Conservation (phyloP, 2,113 vertebrate genomes). For the Deroptyus accipitrinus region DNA sequence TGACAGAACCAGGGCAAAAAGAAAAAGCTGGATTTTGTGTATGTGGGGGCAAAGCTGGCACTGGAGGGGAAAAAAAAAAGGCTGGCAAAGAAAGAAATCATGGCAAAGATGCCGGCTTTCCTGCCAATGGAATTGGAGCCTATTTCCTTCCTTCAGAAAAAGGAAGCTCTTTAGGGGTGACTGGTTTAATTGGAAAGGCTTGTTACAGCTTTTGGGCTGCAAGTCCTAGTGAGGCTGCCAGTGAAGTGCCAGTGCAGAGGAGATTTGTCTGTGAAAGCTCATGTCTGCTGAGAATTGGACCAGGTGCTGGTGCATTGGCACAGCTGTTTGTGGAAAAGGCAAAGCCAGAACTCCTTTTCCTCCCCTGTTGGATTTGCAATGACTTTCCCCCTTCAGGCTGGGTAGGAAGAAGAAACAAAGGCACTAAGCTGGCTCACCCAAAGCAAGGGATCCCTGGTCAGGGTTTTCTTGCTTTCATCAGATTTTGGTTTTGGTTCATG, state of each 20-base stretch:
- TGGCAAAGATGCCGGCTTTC: neutral
- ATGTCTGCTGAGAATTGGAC: neutral
- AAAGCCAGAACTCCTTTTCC: neutral
- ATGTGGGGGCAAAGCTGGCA: neutral
- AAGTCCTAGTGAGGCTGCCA: neutral
- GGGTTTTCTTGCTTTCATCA: neutral
- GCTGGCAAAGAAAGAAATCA: neutral
- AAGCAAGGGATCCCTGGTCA: neutral
- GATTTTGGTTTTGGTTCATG: neutral
- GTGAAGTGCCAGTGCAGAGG: neutral
- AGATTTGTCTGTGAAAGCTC: neutral
- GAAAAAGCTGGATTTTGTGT: neutral
- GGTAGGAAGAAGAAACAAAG: neutral
- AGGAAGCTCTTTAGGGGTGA: neutral
- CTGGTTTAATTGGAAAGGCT: neutral
- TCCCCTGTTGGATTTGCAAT: neutral
- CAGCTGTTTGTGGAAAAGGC: neutral
- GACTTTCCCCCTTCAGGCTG: neutral
- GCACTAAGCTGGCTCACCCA: neutral
- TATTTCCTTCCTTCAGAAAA: neutral
- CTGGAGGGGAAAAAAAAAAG: neutral
- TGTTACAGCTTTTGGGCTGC: neutral
- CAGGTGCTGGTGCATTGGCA: neutral
- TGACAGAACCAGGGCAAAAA: neutral
- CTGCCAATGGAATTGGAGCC: neutral